These are phyloP conservation scores for Notothenia rossii DNA, from an alignment of 2,113 vertebrate species.

Conservation along the genomic window DNA sequence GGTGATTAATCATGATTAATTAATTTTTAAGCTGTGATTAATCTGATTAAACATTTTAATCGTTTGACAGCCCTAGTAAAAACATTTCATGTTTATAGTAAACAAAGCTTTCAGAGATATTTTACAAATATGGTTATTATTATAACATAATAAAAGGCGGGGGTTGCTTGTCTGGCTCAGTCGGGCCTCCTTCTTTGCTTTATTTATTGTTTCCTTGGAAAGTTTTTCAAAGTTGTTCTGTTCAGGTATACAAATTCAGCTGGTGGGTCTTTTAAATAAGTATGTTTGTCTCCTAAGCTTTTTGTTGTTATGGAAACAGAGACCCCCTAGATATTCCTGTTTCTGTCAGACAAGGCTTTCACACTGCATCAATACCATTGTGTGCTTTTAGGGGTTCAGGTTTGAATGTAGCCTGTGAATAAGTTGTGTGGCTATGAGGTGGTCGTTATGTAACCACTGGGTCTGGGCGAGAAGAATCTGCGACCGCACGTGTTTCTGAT, in stretches of 20 bases:
- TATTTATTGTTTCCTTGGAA: too few species aligned
- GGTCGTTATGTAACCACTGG: conserved; percentile 38
- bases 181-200: too few species aligned
- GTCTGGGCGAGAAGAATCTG: conserved; percentile 13
- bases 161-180: too few species aligned
- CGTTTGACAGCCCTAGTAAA: too few species aligned
- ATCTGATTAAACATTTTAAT: too few species aligned
- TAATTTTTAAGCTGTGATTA: too few species aligned
- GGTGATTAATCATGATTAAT: too few species aligned
- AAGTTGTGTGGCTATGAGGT: conserved; percentile 32
- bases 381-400: conserved; percentile 2
- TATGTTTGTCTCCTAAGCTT: background rate
- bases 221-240: background rate
- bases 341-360: background rate
- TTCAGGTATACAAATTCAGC: background rate
- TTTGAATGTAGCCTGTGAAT: conserved; percentile 9
- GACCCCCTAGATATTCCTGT: background rate
- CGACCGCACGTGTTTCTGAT: conserved; percentile 39
- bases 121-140: too few species aligned
- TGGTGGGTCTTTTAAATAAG: background rate
- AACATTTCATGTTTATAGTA: too few species aligned
- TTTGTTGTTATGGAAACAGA: background rate
- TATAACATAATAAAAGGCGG: too few species aligned
- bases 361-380: background rate
- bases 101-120: too few species aligned